Conservation (phyloP, 2,113 vertebrate species). For the Alethe castanea region DNA sequence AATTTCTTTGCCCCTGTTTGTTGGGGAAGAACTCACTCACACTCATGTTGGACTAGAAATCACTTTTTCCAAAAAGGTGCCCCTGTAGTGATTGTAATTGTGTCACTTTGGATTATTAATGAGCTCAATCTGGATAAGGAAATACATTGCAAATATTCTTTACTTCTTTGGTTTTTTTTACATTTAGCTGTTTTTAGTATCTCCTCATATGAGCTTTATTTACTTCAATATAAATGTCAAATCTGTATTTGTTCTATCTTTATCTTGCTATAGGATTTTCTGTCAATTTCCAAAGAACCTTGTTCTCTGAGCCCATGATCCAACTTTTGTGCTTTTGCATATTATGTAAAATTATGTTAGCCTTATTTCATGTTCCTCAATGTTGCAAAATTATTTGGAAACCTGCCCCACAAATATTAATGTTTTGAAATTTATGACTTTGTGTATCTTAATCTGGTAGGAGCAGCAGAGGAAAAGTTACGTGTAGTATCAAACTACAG, state of each 20-base stretch:
- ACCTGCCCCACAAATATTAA: rapidly evolving
- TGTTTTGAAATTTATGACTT: not conserved
- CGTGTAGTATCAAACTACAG: not conserved
- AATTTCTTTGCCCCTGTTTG: not conserved
- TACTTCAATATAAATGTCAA: not conserved
- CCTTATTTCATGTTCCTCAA: not conserved
- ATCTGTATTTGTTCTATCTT: not conserved
- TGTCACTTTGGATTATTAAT: not conserved
- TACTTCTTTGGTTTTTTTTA: not conserved
- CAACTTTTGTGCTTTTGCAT: not conserved
- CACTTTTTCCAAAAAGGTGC: not conserved
- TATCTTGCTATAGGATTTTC: not conserved
- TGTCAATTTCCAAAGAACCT: not conserved
- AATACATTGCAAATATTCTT: not conserved
- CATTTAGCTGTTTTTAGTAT: not conserved
- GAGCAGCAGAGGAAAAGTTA: not conserved
- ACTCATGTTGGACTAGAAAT: not conserved
- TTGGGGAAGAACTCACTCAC: not conserved
- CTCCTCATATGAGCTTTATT: not conserved
- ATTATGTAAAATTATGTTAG: not conserved
- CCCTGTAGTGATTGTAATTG: not conserved
- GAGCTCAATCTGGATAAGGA: not conserved
- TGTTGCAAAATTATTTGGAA: not conserved
- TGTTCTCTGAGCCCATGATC: not conserved
- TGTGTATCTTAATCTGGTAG: not conserved